Conservation (phyloP, 2,797 vertebrate species). For the Bryconaethiops microstoma region DNA sequence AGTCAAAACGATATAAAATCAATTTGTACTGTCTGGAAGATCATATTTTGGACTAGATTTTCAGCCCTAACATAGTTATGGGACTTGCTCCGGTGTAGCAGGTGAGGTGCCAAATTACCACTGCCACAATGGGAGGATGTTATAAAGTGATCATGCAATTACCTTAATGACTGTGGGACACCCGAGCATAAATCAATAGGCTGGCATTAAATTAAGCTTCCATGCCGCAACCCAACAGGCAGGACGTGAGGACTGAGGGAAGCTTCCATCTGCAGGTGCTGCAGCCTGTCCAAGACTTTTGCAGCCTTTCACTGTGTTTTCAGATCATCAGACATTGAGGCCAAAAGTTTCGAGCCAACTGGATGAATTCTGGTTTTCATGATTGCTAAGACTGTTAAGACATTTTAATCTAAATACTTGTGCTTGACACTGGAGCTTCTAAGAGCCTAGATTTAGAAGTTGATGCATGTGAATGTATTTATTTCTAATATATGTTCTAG, state of each 20-base stretch:
- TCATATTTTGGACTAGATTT: slow-evolving; percentile 72
- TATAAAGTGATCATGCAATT: slow-evolving; percentile 83
- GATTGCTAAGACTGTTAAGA: background rate
- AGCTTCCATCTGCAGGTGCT: slow-evolving; percentile 47
- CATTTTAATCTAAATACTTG: background rate
- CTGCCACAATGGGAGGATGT: slow-evolving; percentile 70
- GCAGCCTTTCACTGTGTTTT: slow-evolving; percentile 17
- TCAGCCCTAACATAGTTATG: slow-evolving; percentile 72
- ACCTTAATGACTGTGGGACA: slow-evolving; percentile 80
- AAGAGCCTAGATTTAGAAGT: background rate
- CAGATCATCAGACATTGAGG: background rate
- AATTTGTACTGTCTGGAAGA: slow-evolving; percentile 73
- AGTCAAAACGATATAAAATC: slow-evolving; percentile 73
- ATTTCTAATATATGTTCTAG: no score
- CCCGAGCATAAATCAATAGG: slow-evolving; percentile 78
- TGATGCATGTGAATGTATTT: no score
- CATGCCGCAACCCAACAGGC: slow-evolving; percentile 55
- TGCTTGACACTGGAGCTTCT: background rate
- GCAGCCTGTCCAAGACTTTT: slow-evolving; percentile 39
- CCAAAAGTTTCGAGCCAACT: background rate
- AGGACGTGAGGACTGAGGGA: slow-evolving; percentile 43
- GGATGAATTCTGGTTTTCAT: background rate
- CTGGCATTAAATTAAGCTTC: slow-evolving; percentile 74
- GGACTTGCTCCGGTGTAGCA: slow-evolving; percentile 59
- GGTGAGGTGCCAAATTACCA: slow-evolving; percentile 66